A percentile compares a stretch with the other conserved stretches of the same genome.
Conservation (phyloP, 2,888 invertebrate species). For the Drosophila kokeensis region DNA sequence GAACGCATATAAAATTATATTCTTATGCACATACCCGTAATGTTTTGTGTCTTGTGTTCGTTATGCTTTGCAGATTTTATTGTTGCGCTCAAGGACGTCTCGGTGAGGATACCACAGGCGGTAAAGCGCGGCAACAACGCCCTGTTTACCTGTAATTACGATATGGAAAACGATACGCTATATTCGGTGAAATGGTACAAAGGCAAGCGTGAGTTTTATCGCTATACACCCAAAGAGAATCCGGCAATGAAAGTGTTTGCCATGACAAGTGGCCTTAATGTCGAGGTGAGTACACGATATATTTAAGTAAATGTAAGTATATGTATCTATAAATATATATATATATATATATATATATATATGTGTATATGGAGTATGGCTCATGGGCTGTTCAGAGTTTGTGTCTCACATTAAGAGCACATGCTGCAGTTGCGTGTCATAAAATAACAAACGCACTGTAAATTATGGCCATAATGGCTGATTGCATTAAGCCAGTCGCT, state of each 20-base stretch:
- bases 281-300: constrained; percentile 89
- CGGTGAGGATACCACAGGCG: constrained; percentile 89
- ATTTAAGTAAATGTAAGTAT: constrained; percentile 1
- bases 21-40: constrained; percentile 8
- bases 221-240: constrained; percentile 91
- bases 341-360: neutral
- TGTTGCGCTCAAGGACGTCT: constrained; percentile 87
- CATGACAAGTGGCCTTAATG: constrained; percentile 89
- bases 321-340: neutral
- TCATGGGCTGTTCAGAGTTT: constrained; percentile 4
- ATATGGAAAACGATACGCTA: constrained; percentile 91
- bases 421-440: constrained; percentile 74
- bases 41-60: constrained; percentile 21
- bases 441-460: constrained; percentile 73
- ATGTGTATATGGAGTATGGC: neutral
- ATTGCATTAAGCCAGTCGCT: constrained; percentile 67
- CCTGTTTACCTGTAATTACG: constrained; percentile 90
- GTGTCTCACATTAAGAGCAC: constrained; percentile 63
- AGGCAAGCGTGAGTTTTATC: constrained; percentile 93
- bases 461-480: constrained; percentile 78
- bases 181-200: constrained; percentile 96
- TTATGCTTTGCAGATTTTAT: constrained; percentile 82
- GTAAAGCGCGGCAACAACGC: constrained; percentile 89
- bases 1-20: constrained; percentile 47
- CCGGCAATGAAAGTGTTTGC: constrained; percentile 89